Percentiles rank a stretch among this genome's conserved stretches.
phyloP scores from a whole-genome alignment of 2,113 vertebrate genomes.

The Xenopus tropicalis region UCB_Xtro_10.0 CM004448.2:57644501-57645000 shows the following conservation, averaged over 20 bases:
- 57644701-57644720: too few relatives aligned
- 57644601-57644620: too few relatives aligned
- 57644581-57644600: too few relatives aligned
- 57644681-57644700: too few relatives aligned
- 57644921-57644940: conserved; percentile 22
- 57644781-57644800: conserved; percentile 9
- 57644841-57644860: conserved; percentile 41
- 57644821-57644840: conserved; percentile 40
- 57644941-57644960: not conserved
- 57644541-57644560: too few relatives aligned
- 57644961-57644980: not conserved
- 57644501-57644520: too few relatives aligned
- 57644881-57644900: conserved; percentile 39
- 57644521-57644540: too few relatives aligned
- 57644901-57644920: conserved; percentile 27
- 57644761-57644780: not conserved
- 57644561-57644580: too few relatives aligned
- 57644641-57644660: too few relatives aligned
- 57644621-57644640: too few relatives aligned
- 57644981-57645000: not conserved
- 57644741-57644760: not conserved
- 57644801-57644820: conserved; percentile 15
- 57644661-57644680: too few relatives aligned
- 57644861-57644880: conserved; percentile 41
- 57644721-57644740: not conserved